Evolutionary conservation across 1,140 invertebrate genomes (phyloP).

Genomic region (Papilio glaucus): DNA sequence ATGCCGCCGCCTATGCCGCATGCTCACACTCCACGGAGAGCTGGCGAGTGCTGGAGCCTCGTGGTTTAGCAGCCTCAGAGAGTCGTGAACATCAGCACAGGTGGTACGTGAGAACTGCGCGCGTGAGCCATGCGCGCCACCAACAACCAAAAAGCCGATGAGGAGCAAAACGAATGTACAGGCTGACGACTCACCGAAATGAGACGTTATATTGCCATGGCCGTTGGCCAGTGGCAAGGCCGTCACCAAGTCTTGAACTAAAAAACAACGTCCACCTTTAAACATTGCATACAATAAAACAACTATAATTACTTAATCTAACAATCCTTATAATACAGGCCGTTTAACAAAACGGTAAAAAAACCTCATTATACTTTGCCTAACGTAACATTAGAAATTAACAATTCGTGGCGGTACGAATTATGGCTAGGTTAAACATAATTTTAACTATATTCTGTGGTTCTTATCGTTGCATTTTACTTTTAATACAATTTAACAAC

Average conservation of each 20-base stretch:
- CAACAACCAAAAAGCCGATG: slow-evolving; percentile 81
- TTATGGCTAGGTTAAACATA: background rate
- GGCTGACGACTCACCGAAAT: slow-evolving; percentile 82
- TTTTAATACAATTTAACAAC: slow-evolving; percentile 50
- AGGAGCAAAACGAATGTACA: slow-evolving; percentile 69
- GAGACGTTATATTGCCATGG: slow-evolving; percentile 81
- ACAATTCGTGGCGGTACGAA: slow-evolving; percentile 24
- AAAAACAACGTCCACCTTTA: slow-evolving; percentile 82
- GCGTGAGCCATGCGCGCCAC: slow-evolving; percentile 75
- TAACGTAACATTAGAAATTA: slow-evolving; percentile 1
- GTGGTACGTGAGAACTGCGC: slow-evolving; percentile 68
- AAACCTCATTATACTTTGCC: slow-evolving; percentile 27
- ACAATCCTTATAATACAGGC: slow-evolving; percentile 37
- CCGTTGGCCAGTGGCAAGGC: slow-evolving; percentile 83
- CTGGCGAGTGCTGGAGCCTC: slow-evolving; percentile 44
- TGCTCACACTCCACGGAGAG: slow-evolving; percentile 59
- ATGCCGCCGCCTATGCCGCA: slow-evolving; percentile 52
- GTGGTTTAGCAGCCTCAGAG: slow-evolving; percentile 30
- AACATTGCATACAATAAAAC: slow-evolving; percentile 74
- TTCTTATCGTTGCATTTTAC: slow-evolving; percentile 43
- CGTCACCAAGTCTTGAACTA: slow-evolving; percentile 84
- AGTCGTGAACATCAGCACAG: slow-evolving; percentile 62
- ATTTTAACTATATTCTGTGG: background rate
- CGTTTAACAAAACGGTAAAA: slow-evolving; percentile 33
- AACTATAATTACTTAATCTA: slow-evolving; percentile 44